Evolutionary conservation across 2,797 vertebrate species (phyloP), one percentile per base, ranked within the genome.

Genomic region (Chelonia mydas): DNA sequence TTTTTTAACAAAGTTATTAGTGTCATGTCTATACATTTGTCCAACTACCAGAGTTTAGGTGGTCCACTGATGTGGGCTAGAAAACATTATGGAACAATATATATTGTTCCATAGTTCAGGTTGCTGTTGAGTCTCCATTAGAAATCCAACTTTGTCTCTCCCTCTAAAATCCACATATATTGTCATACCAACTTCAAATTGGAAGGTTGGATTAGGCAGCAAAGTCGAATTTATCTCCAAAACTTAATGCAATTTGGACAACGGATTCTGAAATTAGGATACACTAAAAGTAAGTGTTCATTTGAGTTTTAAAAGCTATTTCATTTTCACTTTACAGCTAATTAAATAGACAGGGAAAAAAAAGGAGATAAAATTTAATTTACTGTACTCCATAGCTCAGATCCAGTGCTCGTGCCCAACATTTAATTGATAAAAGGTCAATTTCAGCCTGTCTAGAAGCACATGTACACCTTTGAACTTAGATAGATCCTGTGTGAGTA

Each of bases 1-100:
- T 87, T 87, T 86, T 95, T 45, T 74, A 91, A 82, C 61, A 15
- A 74, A 59, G 59, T 83, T 9, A 54, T 76, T 81, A 27, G n/a
- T 74, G 19, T n/a, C 41, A 54, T 53, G 21, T 81, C 31, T 41
- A 83, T 80, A 3, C 57, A 33, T 10, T 88, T 93, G 78, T 11
- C 5, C 72, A 49, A 83, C 27, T 31, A 16, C 79, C 55, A 55
- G 1, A 16, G 76, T 12, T 41, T 79, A 27, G 9, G 16, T 47
- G 86, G 28, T 61, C 81, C 55, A 91, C 25, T 31, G 17, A 88
- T 16, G 8, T 31, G 27, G 45, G 45, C 45, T 77, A 77, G 25
- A 49, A 76, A 49, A 49, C 28, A 77, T 28, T 49, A 49, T 49
- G 68, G 68, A 41, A 33, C 33, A 68, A 37, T 21, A 72, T 21